These are phyloP conservation scores for Eurytoma adleriae DNA, from an alignment of 2,888 invertebrate genomes.

Conservation along the genomic window DNA sequence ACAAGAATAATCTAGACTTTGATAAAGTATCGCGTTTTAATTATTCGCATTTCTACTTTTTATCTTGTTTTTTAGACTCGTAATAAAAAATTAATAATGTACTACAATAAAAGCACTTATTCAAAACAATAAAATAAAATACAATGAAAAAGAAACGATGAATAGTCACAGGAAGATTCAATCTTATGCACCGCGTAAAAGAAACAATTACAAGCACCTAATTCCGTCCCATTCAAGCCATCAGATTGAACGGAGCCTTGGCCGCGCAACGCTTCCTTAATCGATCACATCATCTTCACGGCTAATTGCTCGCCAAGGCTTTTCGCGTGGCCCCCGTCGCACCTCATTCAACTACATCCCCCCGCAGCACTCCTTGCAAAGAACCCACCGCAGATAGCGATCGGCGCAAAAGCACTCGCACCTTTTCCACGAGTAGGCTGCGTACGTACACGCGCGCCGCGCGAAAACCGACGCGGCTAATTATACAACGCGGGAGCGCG, in stretches of 20 bases:
- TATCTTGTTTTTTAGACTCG: too few relatives aligned
- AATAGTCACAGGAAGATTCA: background rate
- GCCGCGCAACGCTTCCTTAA: slow-evolving; percentile 22
- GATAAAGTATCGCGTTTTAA: too few relatives aligned
- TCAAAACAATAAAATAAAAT: background rate
- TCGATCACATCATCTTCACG: slow-evolving; percentile 28
- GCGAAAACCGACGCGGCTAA: slow-evolving; percentile 17
- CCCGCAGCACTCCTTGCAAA: background rate
- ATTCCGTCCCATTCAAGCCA: slow-evolving; percentile 11
- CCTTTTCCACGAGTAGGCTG: background rate
- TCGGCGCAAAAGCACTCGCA: background rate
- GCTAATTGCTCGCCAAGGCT: slow-evolving; percentile 23
- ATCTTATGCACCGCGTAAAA: too few relatives aligned
- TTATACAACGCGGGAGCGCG: background rate
- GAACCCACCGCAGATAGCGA: background rate
- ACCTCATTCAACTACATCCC: background rate
- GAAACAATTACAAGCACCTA: background rate
- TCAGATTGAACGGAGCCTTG: slow-evolving; percentile 11
- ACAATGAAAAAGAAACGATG: background rate
- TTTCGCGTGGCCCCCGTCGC: background rate
- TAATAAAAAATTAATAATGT: too few relatives aligned
- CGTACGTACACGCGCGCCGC: background rate
- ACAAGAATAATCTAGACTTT: too few relatives aligned
- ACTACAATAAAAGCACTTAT: background rate
- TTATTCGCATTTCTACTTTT: too few relatives aligned